Base-by-base conservation (phyloP, 2,797 vertebrate species). In the Acrocephalus scirpaceus region DNA sequence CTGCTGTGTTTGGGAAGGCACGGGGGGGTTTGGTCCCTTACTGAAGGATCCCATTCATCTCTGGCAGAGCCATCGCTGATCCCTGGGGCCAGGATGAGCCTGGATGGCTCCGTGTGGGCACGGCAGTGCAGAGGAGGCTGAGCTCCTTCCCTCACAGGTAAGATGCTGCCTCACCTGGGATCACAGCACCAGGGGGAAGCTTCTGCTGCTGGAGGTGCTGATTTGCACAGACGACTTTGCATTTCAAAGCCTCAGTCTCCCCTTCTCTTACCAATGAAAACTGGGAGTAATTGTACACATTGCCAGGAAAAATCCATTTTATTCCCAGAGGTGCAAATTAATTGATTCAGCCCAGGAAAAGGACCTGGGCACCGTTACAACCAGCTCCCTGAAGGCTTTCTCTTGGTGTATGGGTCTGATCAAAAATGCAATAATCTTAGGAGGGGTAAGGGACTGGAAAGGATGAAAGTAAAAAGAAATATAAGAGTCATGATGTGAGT, bases 401-500 rank as follows among this genome's bases (percentile, higher is more conserved):
- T 60, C 60, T 82, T 3, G 0, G 51, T 81, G 40, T 25, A 75
- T 0, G 22, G 70, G 48, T 84, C 95, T 93, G 95, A 94, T 96
- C 92, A 96, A 96, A 96, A 96, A 96, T 93, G 82, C 90, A 96
- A 95, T 93, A 73, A 13, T 66, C 58, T 88, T 83, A 53, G 29
- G 58, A 75, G n/a, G 40, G 60, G 10, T 48, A 65, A 79, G 25
- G 16, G 25, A 38, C 16, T 51, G 60, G 62, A 70, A 84, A 82
- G 56, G 75, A 71, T 74, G 54, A 64, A 86, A 92, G 56, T 32
- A 86, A 40, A 72, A 78, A 36, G 48, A 38, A 93, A 93, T 57
- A 5, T 5, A 38, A 29, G 16, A 20, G 44, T 56, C 18, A 30
- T 14, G n/a, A 29, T 57, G 56, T 0, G 8, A 69, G 36, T 20